These are phyloP conservation scores for Dissostichus mawsoni DNA, from an alignment of 2,113 vertebrate genomes.

Conservation along the genomic window DNA sequence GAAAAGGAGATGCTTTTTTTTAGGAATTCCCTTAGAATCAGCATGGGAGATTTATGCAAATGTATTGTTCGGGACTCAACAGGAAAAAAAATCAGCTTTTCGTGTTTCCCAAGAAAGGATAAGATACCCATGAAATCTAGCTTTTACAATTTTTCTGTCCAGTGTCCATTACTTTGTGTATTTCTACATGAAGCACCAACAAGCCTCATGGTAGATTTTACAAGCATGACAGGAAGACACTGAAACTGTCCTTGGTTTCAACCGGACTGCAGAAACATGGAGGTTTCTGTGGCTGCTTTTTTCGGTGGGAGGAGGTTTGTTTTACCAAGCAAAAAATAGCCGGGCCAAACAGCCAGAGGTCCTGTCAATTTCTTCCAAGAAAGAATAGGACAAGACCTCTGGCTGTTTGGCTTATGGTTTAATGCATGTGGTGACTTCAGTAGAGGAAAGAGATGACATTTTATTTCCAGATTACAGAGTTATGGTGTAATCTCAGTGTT, in stretches of 20 bases:
- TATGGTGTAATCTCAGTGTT: constrained; percentile 61
- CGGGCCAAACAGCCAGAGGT: not conserved
- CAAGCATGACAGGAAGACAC: constrained; percentile 30
- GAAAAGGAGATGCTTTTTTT: not conserved
- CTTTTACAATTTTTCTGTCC: not conserved
- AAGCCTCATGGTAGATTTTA: constrained; percentile 20
- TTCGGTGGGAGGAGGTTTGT: constrained; percentile 61
- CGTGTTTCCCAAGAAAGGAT: not conserved
- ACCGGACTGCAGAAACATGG: constrained; percentile 38
- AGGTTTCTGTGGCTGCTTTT: constrained; percentile 69
- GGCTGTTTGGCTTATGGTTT: constrained; percentile 69
- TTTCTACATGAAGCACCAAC: constrained; percentile 4
- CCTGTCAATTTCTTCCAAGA: constrained; percentile 47
- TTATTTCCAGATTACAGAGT: constrained; percentile 48
- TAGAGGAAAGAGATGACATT: constrained; percentile 23
- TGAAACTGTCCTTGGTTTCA: constrained; percentile 33
- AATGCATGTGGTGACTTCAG: constrained; percentile 61
- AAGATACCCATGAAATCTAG: not conserved
- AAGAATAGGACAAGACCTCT: constrained; percentile 56
- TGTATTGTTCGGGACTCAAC: too few relatives aligned
- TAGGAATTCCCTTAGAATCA: constrained; percentile 1
- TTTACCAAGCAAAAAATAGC: constrained; percentile 71
- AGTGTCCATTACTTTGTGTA: not conserved
- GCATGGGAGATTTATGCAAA: constrained; percentile 17
- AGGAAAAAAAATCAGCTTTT: too few relatives aligned